phyloP scores from a whole-genome alignment of 2,113 vertebrate species.

The Sebastes schlegelii region DNA sequence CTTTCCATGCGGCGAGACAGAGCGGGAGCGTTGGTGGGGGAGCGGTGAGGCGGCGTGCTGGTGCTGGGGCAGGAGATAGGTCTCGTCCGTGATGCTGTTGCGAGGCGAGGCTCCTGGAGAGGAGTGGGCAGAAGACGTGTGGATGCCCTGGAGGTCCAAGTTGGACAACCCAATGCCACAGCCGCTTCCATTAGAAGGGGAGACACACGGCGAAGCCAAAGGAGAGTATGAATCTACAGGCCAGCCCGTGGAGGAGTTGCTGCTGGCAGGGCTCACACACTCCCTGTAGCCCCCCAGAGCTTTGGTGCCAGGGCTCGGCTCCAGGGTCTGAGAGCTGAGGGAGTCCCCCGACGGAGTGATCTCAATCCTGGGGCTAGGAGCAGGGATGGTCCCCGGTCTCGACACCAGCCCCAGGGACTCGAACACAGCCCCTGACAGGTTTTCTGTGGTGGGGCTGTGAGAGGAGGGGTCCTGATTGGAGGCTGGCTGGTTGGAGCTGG shows the following conservation, averaged over 20 bases:
- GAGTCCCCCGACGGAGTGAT: conserved; percentile 95
- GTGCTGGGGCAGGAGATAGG: conserved; percentile 86
- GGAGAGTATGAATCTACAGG: conserved; percentile 90
- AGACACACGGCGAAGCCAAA: conserved; percentile 92
- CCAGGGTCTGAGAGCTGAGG: conserved; percentile 86
- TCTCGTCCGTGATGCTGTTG: conserved; percentile 91
- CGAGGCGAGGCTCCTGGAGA: conserved; percentile 95
- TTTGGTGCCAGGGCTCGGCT: conserved; percentile 85
- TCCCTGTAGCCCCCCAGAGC: conserved; percentile 87
- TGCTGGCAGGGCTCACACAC: conserved; percentile 97
- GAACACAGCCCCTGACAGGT: conserved; percentile 54
- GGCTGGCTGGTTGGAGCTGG: conserved; percentile 81
- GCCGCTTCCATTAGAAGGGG: conserved; percentile 84
- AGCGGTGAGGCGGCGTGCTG: conserved; percentile 44
- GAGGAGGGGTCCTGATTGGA: conserved; percentile 74
- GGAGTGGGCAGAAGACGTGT: conserved; percentile 92
- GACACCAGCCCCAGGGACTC: conserved; percentile 59
- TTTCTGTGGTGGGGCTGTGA: conserved; percentile 75
- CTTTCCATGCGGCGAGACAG: conserved; percentile 93
- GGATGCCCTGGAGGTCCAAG: conserved; percentile 94
- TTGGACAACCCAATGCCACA: conserved; percentile 76
- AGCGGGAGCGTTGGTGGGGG: conserved; percentile 90
- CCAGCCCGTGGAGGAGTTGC: conserved; percentile 97
- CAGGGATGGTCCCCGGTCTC: conserved; percentile 82
- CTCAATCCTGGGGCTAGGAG: conserved; percentile 95